Evolutionary conservation across 37 sponge, comb jelly and placozoan species (phyloP).

Genomic region (Cladorhizidae sp.): DNA sequence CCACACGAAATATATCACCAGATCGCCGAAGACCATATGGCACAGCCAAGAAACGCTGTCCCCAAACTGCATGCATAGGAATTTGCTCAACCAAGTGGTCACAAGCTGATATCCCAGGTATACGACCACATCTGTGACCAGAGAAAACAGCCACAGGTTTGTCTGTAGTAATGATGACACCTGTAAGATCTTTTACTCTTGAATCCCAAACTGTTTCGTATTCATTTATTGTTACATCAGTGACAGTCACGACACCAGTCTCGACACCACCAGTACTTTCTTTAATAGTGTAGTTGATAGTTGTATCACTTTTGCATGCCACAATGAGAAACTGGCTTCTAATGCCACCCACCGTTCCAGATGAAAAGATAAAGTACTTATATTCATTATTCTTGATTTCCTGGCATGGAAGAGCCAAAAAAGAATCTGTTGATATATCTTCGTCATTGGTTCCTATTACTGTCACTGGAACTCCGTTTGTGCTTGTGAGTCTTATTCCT

Average conservation of each 20-base stretch:
- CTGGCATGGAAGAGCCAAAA: neutral
- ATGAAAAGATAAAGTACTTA: neutral
- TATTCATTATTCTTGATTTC: neutral
- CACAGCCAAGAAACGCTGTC: slow-evolving; percentile 14
- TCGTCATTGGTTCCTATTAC: neutral
- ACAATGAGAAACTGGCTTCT: neutral
- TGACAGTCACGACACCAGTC: too few species aligned
- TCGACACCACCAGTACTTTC: neutral
- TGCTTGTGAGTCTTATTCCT: neutral
- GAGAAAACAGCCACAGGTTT: slow-evolving; percentile 29
- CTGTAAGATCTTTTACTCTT: slow-evolving; percentile 27
- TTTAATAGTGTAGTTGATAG: neutral
- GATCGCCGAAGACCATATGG: slow-evolving; percentile 14
- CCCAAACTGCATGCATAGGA: slow-evolving; percentile 23
- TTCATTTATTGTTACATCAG: neutral
- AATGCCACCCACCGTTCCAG: neutral
- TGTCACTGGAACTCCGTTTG: neutral
- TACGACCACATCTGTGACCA: slow-evolving; percentile 56
- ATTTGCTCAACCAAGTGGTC: slow-evolving; percentile 64
- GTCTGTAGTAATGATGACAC: slow-evolving; percentile 23
- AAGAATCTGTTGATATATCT: neutral
- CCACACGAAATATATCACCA: slow-evolving; percentile 27
- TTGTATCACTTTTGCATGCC: neutral
- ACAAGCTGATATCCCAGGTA: slow-evolving; percentile 38
- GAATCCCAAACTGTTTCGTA: neutral